A percentile compares a stretch with the other conserved stretches of the same genome.
phyloP scores from a whole-genome alignment of 2,797 vertebrate genomes.

The Dermochelys coriacea region DNA sequence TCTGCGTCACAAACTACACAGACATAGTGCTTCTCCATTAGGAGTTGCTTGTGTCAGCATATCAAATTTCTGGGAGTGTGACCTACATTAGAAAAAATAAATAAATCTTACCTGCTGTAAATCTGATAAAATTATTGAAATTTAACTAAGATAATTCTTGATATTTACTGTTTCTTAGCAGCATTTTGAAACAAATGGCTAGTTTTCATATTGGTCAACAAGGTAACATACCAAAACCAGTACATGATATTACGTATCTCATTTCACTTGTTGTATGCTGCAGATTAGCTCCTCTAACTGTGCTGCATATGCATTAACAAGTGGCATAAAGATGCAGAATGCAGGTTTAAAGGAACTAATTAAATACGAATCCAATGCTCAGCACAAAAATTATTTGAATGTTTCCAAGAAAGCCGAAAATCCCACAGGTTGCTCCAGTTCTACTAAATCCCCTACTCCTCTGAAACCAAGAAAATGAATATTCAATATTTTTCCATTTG shows the following conservation, averaged over 20 bases:
- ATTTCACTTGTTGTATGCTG: conserved; percentile 53
- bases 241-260: neutral
- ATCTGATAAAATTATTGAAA: conserved; percentile 33
- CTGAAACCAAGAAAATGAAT: conserved; percentile 85
- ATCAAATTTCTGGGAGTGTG: conserved; percentile 49
- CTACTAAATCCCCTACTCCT: conserved; percentile 80
- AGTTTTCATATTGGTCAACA: neutral
- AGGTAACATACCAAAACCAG: neutral
- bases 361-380: conserved; percentile 73
- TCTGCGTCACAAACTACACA: neutral
- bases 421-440: conserved; percentile 74
- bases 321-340: conserved; percentile 66
- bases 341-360: conserved; percentile 76
- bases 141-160: conserved; percentile 9
- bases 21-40: neutral
- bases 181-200: conserved; percentile 6
- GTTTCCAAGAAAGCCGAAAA: conserved; percentile 77
- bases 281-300: conserved; percentile 50
- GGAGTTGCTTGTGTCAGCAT: conserved; percentile 18
- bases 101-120: conserved; percentile 32
- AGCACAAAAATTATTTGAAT: conserved; percentile 76
- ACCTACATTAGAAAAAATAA: neutral
- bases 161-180: conserved; percentile 24
- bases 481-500: conserved; percentile 84
- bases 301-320: conserved; percentile 37